Base-by-base conservation (phyloP, 2,797 vertebrate species). In the Orientallactaga sibirica region DNA sequence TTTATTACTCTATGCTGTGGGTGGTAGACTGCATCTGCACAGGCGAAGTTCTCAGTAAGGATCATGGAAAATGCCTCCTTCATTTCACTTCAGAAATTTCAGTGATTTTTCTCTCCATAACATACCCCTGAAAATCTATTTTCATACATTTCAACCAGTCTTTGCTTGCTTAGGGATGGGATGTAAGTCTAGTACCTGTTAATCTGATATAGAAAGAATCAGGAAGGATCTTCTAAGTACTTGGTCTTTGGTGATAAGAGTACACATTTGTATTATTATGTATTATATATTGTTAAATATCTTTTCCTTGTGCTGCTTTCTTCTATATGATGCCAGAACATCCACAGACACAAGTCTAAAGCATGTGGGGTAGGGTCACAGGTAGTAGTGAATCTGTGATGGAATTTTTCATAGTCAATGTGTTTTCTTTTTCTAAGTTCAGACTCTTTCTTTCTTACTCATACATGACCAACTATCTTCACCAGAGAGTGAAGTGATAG, bases 301-400 rank as follows among this genome's bases (percentile, higher is more conserved):
- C 52, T 27, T 62, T 15, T 74, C 52, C 1, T 20, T 64, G 10
- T 55, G 20, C 4, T 16, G 14, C 14, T 94, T 61, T 20, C 7
- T 70, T 70, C 29, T 20, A 55, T 52, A 5, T 29, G 18, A 84
- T 8, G 1, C 70, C 20, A 33, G 25, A 52, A 10, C 33, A 37
- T 37, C 64, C 55, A 52, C 27, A 27, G 3, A 78, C 33, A 3
- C 29, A 2, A 74, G 25, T 71, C 15, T 58, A 25, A 14, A 80
- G 10, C 29, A 37, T 20, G 68, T n/a, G 88, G 29, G 43, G 41
- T n/a, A 10, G 48, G 7, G 9, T 90, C 37, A 25, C 43, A 78
- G 80, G 16, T 29, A 76, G 70, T 66, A 88, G 66, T 94, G 74
- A 86, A 18, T 81, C 24, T 67, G 11, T 33, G n/a, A 86, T 81